A percentile compares a stretch with the other conserved stretches of the same genome.
phyloP scores from a whole-genome alignment of 92 coral and sea anemone genomes.

The Pocillopora grandis region DNA sequence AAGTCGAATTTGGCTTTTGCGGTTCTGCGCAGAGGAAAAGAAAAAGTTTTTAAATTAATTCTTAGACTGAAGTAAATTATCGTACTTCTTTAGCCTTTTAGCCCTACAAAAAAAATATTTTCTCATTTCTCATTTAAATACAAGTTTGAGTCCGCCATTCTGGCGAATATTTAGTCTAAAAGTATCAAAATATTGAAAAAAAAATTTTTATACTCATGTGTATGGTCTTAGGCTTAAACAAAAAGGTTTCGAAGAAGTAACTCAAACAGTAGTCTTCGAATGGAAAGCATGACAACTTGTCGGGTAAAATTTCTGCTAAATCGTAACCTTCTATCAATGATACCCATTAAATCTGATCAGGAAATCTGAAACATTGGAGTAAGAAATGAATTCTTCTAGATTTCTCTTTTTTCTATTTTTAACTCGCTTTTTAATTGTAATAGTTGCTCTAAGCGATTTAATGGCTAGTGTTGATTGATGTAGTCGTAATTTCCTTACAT shows the following conservation, averaged over 20 bases:
- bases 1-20: constrained; percentile 15
- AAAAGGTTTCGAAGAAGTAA: not conserved
- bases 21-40: not conserved
- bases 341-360: not conserved
- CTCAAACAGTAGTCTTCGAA: not conserved
- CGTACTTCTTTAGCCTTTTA: not conserved
- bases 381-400: not conserved
- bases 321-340: not conserved
- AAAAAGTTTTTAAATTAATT: not conserved
- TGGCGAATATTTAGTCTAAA: not conserved
- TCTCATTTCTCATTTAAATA: not conserved
- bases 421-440: constrained; percentile 7
- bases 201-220: not conserved
- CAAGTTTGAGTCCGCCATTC: not conserved
- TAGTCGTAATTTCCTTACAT: constrained; percentile 7
- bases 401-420: constrained; percentile 3
- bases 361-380: constrained; percentile 9
- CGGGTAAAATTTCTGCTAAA: not conserved
- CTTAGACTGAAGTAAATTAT: not conserved
- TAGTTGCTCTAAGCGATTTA: constrained; percentile 22
- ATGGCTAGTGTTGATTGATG: constrained; percentile 17
- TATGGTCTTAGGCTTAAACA: not conserved
- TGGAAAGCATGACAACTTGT: not conserved
- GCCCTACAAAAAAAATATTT: not conserved
- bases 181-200: constrained; percentile 1